Evolutionary conservation across 1,140 invertebrate genomes (phyloP).

Genomic region (Pogonomyrmex barbatus): DNA sequence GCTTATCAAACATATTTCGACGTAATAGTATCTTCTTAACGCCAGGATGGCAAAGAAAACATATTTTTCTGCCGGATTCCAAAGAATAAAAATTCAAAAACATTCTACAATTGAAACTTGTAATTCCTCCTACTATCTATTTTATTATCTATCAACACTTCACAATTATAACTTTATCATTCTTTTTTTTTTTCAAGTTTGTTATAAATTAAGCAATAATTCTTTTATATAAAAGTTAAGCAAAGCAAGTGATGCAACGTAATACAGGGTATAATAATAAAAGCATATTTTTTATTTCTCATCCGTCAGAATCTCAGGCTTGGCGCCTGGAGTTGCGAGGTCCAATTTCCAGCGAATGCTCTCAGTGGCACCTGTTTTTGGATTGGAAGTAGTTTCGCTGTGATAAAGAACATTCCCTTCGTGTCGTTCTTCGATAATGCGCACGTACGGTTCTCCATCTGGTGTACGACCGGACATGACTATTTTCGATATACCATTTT

Average conservation of each 20-base stretch:
- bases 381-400: slow-evolving; percentile 68
- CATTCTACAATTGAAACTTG: not conserved
- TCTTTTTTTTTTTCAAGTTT: not conserved
- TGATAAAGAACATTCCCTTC: slow-evolving; percentile 67
- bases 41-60: not conserved
- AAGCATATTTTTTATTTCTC: not conserved
- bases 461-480: slow-evolving; percentile 54
- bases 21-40: not conserved
- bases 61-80: not conserved
- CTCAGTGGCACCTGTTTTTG: slow-evolving; percentile 9
- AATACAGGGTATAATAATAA: not conserved
- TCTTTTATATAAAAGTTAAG: not conserved
- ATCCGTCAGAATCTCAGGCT: slow-evolving; percentile 62
- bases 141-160: not conserved
- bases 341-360: slow-evolving; percentile 67
- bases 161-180: not conserved
- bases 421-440: slow-evolving; percentile 54
- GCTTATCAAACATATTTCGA: slow-evolving; percentile 11
- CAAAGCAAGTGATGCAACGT: not conserved
- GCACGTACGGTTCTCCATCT: slow-evolving; percentile 69
- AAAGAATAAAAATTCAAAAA: not conserved
- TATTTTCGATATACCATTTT: not conserved
- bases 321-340: slow-evolving; percentile 66
- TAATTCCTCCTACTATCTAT: not conserved
- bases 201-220: not conserved